phyloP scores from a whole-genome alignment of 1,140 invertebrate species.

The Oreohelix idahoensis region DNA sequence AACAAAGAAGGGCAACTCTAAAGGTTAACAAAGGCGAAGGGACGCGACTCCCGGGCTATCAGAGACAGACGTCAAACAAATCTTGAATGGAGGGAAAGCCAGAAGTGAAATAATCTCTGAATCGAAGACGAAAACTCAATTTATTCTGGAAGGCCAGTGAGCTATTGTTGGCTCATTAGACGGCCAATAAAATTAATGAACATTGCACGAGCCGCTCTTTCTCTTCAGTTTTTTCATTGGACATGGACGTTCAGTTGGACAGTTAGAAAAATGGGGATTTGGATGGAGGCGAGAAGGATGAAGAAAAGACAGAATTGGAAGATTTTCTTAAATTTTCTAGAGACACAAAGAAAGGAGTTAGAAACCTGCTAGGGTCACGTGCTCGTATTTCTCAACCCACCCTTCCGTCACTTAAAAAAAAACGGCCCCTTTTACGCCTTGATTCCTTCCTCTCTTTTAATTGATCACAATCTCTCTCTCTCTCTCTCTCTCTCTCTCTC shows the following conservation, averaged over 20 bases:
- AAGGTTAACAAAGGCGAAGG: slow-evolving; percentile 37
- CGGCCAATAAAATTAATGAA: slow-evolving; percentile 39
- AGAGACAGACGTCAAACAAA: slow-evolving; percentile 36
- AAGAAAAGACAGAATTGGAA: neutral
- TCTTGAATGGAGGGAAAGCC: slow-evolving; percentile 16
- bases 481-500: no score
- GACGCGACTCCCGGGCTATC: slow-evolving; percentile 33
- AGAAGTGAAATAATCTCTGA: slow-evolving; percentile 17
- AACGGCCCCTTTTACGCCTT: no score
- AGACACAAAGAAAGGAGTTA: neutral
- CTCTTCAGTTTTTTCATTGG: neutral
- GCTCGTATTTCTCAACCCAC: neutral
- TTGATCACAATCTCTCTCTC: no score
- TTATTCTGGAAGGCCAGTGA: slow-evolving; percentile 16
- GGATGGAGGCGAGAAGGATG: neutral
- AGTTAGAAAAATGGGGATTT: neutral
- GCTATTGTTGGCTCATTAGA: slow-evolving; percentile 36
- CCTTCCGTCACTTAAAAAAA: no score
- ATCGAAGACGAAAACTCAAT: slow-evolving; percentile 36
- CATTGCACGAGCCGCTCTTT: slow-evolving; percentile 17
- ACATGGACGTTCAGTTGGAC: neutral
- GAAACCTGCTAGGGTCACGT: neutral
- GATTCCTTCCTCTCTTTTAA: no score
- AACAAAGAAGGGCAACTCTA: slow-evolving; percentile 26
- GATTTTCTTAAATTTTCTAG: neutral